Evolutionary conservation across 2,888 invertebrate genomes (phyloP).

Genomic region (Nasonovia ribisnigri): DNA sequence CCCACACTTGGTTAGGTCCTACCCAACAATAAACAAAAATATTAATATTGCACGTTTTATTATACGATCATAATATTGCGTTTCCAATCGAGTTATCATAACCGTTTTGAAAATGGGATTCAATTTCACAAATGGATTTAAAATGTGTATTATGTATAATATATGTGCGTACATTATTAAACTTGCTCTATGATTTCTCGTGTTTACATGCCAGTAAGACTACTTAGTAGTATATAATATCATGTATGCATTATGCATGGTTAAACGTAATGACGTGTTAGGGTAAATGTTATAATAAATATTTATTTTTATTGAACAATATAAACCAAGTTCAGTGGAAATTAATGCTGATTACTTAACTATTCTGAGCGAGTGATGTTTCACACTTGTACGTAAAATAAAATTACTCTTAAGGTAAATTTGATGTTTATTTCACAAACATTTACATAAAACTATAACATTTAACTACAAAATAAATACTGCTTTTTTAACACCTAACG

Average conservation of each 20-base stretch:
- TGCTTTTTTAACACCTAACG: not conserved
- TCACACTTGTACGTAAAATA: not conserved
- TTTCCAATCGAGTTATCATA: not conserved
- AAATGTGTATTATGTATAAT: not conserved
- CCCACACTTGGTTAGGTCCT: not conserved
- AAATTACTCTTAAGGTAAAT: not conserved
- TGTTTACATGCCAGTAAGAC: not conserved
- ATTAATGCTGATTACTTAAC: not conserved
- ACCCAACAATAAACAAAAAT: not conserved
- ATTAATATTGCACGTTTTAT: not conserved
- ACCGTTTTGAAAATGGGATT: not conserved
- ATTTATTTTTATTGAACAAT: slow-evolving; percentile 20
- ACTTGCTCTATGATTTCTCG: not conserved
- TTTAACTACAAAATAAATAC: not conserved
- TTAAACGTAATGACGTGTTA: not conserved
- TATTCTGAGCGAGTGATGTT: not conserved
- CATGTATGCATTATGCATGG: not conserved
- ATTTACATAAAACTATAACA: not conserved
- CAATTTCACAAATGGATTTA: not conserved
- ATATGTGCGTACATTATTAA: not conserved
- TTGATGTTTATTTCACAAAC: not conserved
- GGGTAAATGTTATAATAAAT: not conserved
- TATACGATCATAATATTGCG: not conserved
- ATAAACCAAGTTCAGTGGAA: not conserved
- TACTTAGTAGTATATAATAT: not conserved